Evolutionary conservation across 1,140 invertebrate species (phyloP).

Genomic region (Cherax destructor): DNA sequence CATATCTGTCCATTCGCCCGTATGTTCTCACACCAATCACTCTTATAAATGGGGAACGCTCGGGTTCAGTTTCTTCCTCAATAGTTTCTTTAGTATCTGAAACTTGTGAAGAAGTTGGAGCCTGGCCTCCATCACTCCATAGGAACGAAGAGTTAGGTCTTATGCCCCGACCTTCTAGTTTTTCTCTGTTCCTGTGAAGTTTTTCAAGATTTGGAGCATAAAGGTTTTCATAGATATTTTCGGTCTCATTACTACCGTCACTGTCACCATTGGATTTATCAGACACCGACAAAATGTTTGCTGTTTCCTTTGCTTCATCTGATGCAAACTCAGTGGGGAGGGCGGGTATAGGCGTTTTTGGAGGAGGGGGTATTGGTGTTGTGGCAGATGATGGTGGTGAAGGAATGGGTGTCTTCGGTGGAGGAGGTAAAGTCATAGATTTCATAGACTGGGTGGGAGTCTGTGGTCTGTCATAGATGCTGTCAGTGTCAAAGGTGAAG

Average conservation of each 20-base stretch:
- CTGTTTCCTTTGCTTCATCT: neutral
- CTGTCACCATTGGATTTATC: slow-evolving; percentile 43
- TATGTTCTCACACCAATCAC: slow-evolving; percentile 59
- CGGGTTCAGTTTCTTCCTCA: slow-evolving; percentile 34
- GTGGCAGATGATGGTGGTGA: slow-evolving; percentile 64
- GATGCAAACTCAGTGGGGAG: slow-evolving; percentile 44
- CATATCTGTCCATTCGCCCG: slow-evolving; percentile 41
- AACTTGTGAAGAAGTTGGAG: slow-evolving; percentile 38
- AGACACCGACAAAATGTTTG: neutral
- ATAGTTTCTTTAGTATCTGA: slow-evolving; percentile 47
- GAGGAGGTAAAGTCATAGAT: slow-evolving; percentile 67
- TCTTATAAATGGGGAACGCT: slow-evolving; percentile 58
- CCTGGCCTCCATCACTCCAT: slow-evolving; percentile 71
- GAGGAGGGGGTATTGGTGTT: slow-evolving; percentile 45
- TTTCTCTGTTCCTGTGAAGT: slow-evolving; percentile 66
- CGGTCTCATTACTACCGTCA: slow-evolving; percentile 58
- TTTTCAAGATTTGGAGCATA: slow-evolving; percentile 65
- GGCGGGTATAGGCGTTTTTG: slow-evolving; percentile 60
- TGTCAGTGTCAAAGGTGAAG: slow-evolving; percentile 68
- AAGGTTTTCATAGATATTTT: slow-evolving; percentile 71
- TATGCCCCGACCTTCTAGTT: slow-evolving; percentile 68
- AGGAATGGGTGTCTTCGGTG: slow-evolving; percentile 70
- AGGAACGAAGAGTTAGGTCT: slow-evolving; percentile 72
- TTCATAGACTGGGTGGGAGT: slow-evolving; percentile 32
- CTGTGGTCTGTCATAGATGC: slow-evolving; percentile 55